Percentiles rank a stretch among this genome's conserved stretches.
Conservation (phyloP, 1,140 invertebrate species). For the Holcopasites calliopsidis region DNA sequence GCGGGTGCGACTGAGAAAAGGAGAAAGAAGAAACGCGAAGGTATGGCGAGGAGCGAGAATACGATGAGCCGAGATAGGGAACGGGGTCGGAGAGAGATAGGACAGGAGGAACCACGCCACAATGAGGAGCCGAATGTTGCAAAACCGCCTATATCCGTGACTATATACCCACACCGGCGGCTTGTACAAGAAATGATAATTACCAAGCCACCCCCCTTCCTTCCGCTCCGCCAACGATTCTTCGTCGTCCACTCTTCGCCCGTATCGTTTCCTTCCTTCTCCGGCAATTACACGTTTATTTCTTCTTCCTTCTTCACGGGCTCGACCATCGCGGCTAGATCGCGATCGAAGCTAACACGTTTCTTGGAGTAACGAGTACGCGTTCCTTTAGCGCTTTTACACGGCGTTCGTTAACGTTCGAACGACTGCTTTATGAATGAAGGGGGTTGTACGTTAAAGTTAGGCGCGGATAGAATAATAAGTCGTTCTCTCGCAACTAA, state of each 20-base stretch:
- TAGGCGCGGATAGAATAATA: too few species aligned
- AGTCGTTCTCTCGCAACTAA: too few species aligned
- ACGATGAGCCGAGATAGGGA: too few species aligned
- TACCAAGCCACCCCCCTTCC: constrained; percentile 57
- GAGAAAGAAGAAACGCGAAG: constrained; percentile 37
- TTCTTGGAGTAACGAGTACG: neutral
- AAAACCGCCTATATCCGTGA: constrained; percentile 68
- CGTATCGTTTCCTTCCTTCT: constrained; percentile 17
- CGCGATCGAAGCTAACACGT: neutral
- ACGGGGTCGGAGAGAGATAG: constrained; percentile 23
- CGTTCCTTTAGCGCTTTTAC: neutral
- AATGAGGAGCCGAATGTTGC: constrained; percentile 72
- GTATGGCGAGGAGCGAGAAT: constrained; percentile 1
- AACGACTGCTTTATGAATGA: neutral
- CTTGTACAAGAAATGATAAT: constrained; percentile 72
- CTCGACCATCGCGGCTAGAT: constrained; percentile 9
- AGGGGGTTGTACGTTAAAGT: too few species aligned
- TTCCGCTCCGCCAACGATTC: neutral
- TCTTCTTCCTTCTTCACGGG: constrained; percentile 5
- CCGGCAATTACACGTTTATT: constrained; percentile 32
- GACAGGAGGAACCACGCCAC: constrained; percentile 57
- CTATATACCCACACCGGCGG: constrained; percentile 59
- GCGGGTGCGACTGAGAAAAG: constrained; percentile 33
- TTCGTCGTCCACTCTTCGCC: neutral
- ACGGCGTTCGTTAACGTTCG: neutral